A percentile compares a stretch with the other conserved stretches of the same genome.
phyloP scores from a whole-genome alignment of 1,140 invertebrate species.

The Conopomorpha cramerella region DNA sequence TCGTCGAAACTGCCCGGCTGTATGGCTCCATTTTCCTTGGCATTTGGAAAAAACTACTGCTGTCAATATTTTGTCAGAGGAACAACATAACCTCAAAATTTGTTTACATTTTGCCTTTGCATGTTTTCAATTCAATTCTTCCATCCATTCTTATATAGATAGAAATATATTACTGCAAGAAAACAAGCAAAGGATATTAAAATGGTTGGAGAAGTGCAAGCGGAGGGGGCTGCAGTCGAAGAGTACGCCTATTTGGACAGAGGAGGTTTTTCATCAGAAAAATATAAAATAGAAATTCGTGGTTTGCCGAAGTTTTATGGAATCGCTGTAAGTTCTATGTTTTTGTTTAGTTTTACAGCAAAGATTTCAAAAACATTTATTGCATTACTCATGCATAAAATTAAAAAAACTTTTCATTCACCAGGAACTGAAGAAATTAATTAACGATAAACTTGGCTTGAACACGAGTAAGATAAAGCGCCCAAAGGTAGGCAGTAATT shows the following conservation, averaged over 20 bases:
- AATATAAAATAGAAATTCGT: constrained; percentile 87
- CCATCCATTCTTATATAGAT: no score
- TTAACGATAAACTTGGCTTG: constrained; percentile 72
- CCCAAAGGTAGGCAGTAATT: constrained; percentile 63
- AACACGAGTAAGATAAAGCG: constrained; percentile 80
- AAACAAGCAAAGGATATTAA: background rate
- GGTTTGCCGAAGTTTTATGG: constrained; percentile 87
- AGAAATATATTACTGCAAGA: no score
- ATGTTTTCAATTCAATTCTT: no score
- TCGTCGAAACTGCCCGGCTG: background rate
- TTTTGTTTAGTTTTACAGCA: no score
- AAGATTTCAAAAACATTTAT: no score
- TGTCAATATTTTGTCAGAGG: background rate
- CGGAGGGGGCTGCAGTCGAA: constrained; percentile 24
- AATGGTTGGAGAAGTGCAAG: constrained; percentile 4
- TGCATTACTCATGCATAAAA: no score
- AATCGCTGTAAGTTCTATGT: constrained; percentile 71
- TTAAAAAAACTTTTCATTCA: no score
- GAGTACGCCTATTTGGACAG: constrained; percentile 77
- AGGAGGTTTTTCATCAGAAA: constrained; percentile 87
- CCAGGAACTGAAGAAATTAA: constrained; percentile 78
- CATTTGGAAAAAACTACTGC: no score
- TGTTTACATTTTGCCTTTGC: no score
- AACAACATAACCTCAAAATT: background rate
- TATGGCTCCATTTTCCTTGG: no score